A percentile compares a stretch with the other conserved stretches of the same genome.
Conservation (phyloP, 2,113 vertebrate genomes). For the Rhynchomys soricoides region DNA sequence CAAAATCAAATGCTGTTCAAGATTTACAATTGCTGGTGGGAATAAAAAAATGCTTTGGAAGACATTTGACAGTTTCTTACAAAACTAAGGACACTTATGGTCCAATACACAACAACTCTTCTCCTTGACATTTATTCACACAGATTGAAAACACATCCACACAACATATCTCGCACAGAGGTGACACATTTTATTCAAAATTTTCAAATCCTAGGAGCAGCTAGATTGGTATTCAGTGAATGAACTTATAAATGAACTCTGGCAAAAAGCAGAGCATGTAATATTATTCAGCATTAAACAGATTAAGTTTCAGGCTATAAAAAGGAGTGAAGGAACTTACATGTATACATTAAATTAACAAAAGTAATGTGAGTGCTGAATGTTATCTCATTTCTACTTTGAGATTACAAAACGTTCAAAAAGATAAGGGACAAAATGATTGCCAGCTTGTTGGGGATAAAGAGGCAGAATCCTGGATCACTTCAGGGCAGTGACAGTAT, state of each 20-base stretch:
- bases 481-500: neutral
- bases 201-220: neutral
- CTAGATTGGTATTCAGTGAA: neutral
- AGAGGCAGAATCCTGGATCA: neutral
- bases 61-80: neutral
- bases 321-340: neutral
- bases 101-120: neutral
- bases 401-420: neutral
- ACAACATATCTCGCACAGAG: neutral
- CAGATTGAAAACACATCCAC: neutral
- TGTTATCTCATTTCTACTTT: neutral
- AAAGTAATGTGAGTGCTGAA: neutral
- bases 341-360: neutral
- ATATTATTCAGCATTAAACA: neutral
- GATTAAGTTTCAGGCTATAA: neutral
- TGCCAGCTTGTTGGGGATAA: neutral
- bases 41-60: neutral
- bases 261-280: neutral
- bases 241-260: neutral
- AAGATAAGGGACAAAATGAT: neutral
- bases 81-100: neutral
- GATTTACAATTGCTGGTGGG: neutral
- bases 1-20: neutral
- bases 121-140: neutral
- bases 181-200: neutral